Evolutionary conservation across 2,797 vertebrate genomes (phyloP).

Genomic region (Florisuga fusca): DNA sequence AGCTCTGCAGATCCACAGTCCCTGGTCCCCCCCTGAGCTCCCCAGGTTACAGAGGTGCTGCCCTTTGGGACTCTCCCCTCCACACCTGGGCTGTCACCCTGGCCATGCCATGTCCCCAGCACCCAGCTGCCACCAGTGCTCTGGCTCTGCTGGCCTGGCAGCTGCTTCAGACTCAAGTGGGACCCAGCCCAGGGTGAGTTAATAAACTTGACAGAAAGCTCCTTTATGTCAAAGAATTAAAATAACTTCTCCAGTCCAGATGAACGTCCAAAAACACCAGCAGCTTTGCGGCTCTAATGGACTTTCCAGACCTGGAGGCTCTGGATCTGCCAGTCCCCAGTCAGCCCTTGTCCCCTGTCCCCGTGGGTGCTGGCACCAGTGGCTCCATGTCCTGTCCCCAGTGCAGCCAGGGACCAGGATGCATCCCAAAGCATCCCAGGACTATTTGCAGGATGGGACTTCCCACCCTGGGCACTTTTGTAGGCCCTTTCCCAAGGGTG

Average conservation of each 20-base stretch:
- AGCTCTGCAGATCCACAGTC: neutral
- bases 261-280: slow-evolving; percentile 40
- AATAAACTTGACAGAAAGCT: slow-evolving; percentile 55
- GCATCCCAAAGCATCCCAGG: neutral
- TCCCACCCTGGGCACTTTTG: too few relatives aligned
- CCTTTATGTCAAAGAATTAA: slow-evolving; percentile 54
- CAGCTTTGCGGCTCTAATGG: slow-evolving; percentile 14
- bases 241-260: slow-evolving; percentile 39
- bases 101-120: neutral
- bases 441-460: too few relatives aligned
- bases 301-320: slow-evolving; percentile 33
- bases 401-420: accelerated
- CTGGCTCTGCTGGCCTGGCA: neutral
- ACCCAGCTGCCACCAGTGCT: neutral
- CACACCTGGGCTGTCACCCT: neutral
- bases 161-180: neutral
- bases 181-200: neutral
- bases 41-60: neutral
- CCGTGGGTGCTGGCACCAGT: accelerated
- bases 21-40: neutral
- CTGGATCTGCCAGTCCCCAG: neutral
- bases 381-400: neutral
- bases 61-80: accelerated
- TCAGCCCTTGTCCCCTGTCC: accelerated
- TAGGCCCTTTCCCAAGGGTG: neutral